phyloP scores from a whole-genome alignment of 1,140 invertebrate genomes.

The Hydropsyche tenuis region DNA sequence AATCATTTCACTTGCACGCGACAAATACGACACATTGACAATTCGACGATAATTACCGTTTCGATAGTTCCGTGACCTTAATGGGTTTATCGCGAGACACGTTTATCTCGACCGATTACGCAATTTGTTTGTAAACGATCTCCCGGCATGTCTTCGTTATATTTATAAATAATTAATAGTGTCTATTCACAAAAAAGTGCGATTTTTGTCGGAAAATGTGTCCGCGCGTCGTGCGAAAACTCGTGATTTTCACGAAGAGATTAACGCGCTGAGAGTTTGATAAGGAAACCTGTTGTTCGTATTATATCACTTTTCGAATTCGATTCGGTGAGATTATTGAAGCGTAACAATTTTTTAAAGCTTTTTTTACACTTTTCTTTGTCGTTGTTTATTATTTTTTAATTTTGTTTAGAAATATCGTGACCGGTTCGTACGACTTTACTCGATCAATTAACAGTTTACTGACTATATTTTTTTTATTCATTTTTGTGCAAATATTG shows the following conservation, averaged over 20 bases:
- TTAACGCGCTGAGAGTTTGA: neutral
- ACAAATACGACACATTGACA: neutral
- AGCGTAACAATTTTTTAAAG: neutral
- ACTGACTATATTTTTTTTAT: neutral
- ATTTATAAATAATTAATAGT: neutral
- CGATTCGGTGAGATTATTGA: neutral
- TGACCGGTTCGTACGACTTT: slow-evolving; percentile 3
- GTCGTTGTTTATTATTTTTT: neutral
- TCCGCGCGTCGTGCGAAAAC: too few relatives aligned
- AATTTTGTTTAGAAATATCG: neutral
- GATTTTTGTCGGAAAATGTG: too few relatives aligned
- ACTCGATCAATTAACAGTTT: neutral
- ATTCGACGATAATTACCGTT: neutral
- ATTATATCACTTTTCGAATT: neutral
- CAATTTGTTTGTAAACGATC: slow-evolving; percentile 11
- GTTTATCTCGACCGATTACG: slow-evolving; percentile 2
- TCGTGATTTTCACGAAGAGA: too few relatives aligned
- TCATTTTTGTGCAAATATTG: neutral
- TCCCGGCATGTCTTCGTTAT: neutral
- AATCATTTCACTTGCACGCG: too few relatives aligned
- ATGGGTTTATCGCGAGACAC: slow-evolving; percentile 13
- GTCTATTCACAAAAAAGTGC: too few relatives aligned
- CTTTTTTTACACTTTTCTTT: too few relatives aligned
- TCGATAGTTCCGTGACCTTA: slow-evolving; percentile 16
- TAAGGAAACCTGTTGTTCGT: neutral